Base-by-base conservation (phyloP, 2,113 vertebrate genomes). In the Prionailurus bengalensis region DNA sequence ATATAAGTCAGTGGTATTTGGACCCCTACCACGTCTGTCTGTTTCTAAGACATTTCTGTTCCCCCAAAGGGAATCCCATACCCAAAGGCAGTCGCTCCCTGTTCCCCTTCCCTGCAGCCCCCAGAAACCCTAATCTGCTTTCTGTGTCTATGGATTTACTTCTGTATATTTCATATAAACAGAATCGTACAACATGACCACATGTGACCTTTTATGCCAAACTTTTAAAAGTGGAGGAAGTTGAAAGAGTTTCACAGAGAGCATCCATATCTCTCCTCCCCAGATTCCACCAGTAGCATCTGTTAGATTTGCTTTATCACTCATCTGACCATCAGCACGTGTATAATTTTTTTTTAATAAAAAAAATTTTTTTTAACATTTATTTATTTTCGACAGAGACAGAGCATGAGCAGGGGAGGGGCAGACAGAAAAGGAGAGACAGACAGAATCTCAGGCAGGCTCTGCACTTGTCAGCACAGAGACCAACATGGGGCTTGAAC, bases 231-330 rank as follows among this genome's bases (percentile, higher is more conserved):
- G 2, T 4, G 70, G 53, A 78, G 58, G 19, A 65, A 89, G 76
- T 29, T 2, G 16, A 36, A 68, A 27, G 25, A 12, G 0, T 21
- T 19, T 17, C 42, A 33, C 4, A 13, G 66, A 4, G 25, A 48
- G 4, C 11, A 7, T 31, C 19, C 6, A 0, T 45, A 1, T 10
- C 7, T 36, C 36, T 3, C 11, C n/a, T 31, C 1, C 55, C 51
- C 31, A 66, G 27, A 27, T 3, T 3, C 45, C 11, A 4, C 70
- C 5, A 3, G 39, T 7, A 4, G 42, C 27, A 0, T 15, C 74
- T 36, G 4, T 58, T 36, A 33, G n/a, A 1, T 19, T 55, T 23
- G 78, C 61, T 68, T 9, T 29, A 11, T 70, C 42, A 2, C 29
- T 29, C 23, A 4, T 31, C 66, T 31, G 71, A 51, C 48, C 2